These are phyloP conservation scores for Alsophila aescularia DNA, from an alignment of 2,888 invertebrate genomes.

Conservation along the genomic window DNA sequence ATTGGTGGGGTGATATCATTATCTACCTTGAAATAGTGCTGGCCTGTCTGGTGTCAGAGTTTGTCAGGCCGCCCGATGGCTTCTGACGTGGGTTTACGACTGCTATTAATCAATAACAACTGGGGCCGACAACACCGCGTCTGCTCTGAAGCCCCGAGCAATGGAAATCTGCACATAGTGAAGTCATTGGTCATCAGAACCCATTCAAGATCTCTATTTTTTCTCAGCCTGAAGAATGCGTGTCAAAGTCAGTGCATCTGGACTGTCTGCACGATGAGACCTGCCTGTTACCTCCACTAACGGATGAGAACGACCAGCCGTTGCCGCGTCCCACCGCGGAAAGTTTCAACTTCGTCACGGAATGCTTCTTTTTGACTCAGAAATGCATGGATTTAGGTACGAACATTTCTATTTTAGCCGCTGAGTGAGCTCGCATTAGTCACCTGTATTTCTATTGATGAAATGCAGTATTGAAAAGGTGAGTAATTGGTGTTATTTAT, in stretches of 20 bases:
- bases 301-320: conserved; percentile 76
- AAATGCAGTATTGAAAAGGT: too few relatives aligned
- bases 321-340: conserved; percentile 81
- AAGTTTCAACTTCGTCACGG: conserved; percentile 93
- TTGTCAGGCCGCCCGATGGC: too few relatives aligned
- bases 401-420: conserved; percentile 44
- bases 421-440: neutral
- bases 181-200: neutral
- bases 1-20: too few relatives aligned
- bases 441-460: neutral
- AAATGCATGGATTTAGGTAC: conserved; percentile 92
- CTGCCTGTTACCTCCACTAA: conserved; percentile 89
- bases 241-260: conserved; percentile 87
- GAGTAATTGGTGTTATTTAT: too few relatives aligned
- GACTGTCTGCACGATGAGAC: conserved; percentile 90
- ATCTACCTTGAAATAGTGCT: too few relatives aligned
- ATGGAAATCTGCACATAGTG: too few relatives aligned
- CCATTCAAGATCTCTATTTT: neutral
- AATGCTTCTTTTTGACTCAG: conserved; percentile 96
- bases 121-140: too few relatives aligned
- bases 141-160: too few relatives aligned
- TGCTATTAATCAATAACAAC: too few relatives aligned
- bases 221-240: conserved; percentile 84
- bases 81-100: too few relatives aligned
- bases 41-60: too few relatives aligned